Percentiles rank a stretch among this genome's conserved stretches.
These are phyloP conservation scores for Phyllotreta striolata DNA, from an alignment of 2,888 invertebrate species.

Conservation along the genomic window DNA sequence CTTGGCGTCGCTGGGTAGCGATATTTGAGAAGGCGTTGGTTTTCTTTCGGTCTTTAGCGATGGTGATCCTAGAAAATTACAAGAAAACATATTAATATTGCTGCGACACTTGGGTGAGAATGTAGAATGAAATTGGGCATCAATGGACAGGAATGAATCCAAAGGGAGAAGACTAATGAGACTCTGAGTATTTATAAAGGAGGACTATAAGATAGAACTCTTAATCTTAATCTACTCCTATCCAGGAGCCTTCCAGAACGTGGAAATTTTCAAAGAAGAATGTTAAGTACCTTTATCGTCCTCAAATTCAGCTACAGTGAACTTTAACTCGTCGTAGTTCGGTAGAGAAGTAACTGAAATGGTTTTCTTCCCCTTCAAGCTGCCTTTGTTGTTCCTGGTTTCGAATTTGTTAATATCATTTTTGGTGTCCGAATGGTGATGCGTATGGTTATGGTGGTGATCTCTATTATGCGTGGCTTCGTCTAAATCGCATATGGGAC, in stretches of 20 bases:
- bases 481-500: conserved; percentile 57
- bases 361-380: conserved; percentile 60
- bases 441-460: conserved; percentile 48
- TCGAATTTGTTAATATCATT: conserved; percentile 38
- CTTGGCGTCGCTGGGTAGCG: conserved; percentile 43
- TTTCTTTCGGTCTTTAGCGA: conserved; percentile 43
- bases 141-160: no score
- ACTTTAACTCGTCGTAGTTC: conserved; percentile 63
- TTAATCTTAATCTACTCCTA: no score
- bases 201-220: no score
- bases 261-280: neutral
- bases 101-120: no score
- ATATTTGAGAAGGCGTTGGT: conserved; percentile 30
- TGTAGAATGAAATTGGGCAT: no score
- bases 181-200: no score
- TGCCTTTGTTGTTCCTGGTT: conserved; percentile 43
- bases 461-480: conserved; percentile 51
- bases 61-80: conserved; percentile 24
- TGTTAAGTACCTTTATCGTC: conserved; percentile 41
- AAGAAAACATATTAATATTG: neutral
- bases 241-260: neutral
- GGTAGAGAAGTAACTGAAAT: conserved; percentile 65
- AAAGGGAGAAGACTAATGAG: no score
- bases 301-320: conserved; percentile 54
- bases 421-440: conserved; percentile 28